Percentiles rank a stretch among this genome's conserved stretches.
phyloP scores from a whole-genome alignment of 1,140 invertebrate genomes.

The Pinna nobilis region DNA sequence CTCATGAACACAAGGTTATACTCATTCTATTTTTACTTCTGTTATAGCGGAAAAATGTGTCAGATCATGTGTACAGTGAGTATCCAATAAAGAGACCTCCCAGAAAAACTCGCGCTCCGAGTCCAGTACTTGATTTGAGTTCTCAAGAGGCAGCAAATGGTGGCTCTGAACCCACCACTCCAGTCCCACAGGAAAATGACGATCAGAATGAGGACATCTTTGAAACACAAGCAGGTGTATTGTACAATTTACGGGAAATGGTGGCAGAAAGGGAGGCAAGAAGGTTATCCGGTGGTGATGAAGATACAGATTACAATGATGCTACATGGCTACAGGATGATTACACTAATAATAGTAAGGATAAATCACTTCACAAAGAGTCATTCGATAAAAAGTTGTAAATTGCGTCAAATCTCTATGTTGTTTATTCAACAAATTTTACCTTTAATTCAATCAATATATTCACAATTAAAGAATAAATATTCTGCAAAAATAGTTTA shows the following conservation, averaged over 20 bases:
- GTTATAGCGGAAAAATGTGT: slow-evolving; percentile 23
- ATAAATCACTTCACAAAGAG: no score
- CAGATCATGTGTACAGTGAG: slow-evolving; percentile 39
- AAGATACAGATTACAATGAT: no score
- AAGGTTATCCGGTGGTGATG: no score
- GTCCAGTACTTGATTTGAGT: not conserved
- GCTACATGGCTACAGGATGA: no score
- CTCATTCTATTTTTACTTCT: not conserved
- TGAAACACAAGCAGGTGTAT: not conserved
- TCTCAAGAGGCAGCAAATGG: not conserved
- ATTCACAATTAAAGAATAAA: no score
- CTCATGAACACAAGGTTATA: not conserved
- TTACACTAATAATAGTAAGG: no score
- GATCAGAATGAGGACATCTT: slow-evolving; percentile 3
- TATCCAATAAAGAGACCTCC: slow-evolving; percentile 24
- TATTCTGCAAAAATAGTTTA: no score
- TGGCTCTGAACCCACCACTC: not conserved
- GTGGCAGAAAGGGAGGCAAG: no score
- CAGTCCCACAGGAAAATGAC: not conserved
- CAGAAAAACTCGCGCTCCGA: not conserved
- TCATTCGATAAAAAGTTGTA: no score
- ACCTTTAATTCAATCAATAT: no score
- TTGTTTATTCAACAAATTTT: no score
- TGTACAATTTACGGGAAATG: not conserved
- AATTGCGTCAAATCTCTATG: no score